Evolutionary conservation across 2,113 vertebrate genomes (phyloP).

Genomic region (Prionailurus viverrinus): DNA sequence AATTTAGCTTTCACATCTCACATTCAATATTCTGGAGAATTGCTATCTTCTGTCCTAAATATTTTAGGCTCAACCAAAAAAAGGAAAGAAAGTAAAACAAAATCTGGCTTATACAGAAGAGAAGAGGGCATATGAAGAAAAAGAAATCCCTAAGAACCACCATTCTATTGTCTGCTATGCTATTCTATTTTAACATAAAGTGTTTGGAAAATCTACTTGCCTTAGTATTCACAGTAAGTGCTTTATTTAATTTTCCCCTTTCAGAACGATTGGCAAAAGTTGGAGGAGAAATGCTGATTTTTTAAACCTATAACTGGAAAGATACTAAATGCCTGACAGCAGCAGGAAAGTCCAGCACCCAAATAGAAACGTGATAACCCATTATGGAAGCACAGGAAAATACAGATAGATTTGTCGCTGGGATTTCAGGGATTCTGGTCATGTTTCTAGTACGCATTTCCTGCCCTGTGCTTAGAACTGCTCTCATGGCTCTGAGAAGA

Average conservation of each 20-base stretch:
- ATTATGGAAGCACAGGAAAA: neutral
- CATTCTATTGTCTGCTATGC: neutral
- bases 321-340: slow-evolving; percentile 23
- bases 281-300: slow-evolving; percentile 31
- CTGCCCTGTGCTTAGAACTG: neutral
- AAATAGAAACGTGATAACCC: slow-evolving; percentile 23
- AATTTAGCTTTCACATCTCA: slow-evolving; percentile 41
- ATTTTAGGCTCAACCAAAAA: neutral
- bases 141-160: neutral
- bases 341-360: neutral
- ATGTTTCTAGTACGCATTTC: neutral
- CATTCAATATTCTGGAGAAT: slow-evolving; percentile 13
- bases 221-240: neutral
- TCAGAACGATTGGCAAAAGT: slow-evolving; percentile 2
- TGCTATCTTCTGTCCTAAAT: neutral
- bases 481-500: neutral
- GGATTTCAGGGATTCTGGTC: neutral
- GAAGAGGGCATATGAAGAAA: neutral
- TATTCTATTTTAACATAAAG: neutral
- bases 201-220: neutral
- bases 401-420: neutral
- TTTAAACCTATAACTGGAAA: slow-evolving; percentile 40
- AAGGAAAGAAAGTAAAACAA: neutral
- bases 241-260: slow-evolving; percentile 47
- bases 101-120: neutral